phyloP scores from a whole-genome alignment of 2,888 invertebrate genomes.

The Tipula vernalis region DNA sequence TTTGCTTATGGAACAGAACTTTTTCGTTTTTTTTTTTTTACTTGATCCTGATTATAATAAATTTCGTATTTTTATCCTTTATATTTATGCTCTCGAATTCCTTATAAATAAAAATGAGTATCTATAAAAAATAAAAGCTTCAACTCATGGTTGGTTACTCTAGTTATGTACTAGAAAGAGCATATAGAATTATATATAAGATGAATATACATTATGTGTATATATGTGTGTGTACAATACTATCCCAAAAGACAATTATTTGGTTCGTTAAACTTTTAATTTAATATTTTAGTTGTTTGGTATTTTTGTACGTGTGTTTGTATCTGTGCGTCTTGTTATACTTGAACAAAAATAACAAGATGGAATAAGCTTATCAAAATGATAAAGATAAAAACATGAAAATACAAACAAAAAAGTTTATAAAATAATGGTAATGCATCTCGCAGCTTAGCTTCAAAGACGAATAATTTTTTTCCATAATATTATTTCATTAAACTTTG shows the following conservation, averaged over 20 bases:
- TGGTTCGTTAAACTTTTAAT: constrained; percentile 4
- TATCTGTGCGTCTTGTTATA: background rate
- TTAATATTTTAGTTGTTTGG: background rate
- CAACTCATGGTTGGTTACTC: background rate
- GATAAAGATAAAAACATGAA: background rate
- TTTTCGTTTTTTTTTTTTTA: background rate
- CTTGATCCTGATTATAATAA: background rate
- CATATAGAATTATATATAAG: background rate
- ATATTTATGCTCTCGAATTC: background rate
- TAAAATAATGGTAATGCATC: background rate
- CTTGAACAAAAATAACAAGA: background rate
- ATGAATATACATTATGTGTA: background rate
- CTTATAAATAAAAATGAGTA: background rate
- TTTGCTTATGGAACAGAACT: background rate
- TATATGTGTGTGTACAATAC: background rate
- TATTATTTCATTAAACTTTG: too few species aligned
- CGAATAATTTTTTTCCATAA: background rate
- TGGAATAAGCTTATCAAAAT: background rate
- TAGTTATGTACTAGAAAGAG: background rate
- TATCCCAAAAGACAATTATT: background rate
- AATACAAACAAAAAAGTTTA: background rate
- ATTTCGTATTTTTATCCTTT: background rate
- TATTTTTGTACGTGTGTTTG: background rate
- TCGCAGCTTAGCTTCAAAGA: background rate
- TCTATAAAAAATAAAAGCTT: background rate